These are phyloP conservation scores for Agonopterix heracliana DNA, from an alignment of 2,888 invertebrate genomes.

Conservation along the genomic window DNA sequence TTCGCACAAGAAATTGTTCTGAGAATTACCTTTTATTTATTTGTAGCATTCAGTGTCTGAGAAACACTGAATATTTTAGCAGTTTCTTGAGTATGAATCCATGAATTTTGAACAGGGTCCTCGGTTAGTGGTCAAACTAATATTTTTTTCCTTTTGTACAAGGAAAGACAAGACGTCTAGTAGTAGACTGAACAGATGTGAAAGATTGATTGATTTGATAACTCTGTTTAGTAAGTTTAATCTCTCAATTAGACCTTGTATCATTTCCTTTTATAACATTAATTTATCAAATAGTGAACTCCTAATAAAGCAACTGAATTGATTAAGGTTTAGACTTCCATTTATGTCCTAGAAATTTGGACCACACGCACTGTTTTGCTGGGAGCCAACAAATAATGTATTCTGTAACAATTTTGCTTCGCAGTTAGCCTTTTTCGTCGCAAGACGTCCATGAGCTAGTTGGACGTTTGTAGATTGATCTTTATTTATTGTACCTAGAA, in stretches of 20 bases:
- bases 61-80: constrained; percentile 53
- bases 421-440: constrained; percentile 20
- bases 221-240: not conserved
- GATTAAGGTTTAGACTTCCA: constrained; percentile 18
- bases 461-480: not conserved
- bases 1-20: constrained; percentile 51
- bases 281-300: constrained; percentile 7
- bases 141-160: too few species aligned
- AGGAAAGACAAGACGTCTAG: too few species aligned
- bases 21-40: constrained; percentile 46
- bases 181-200: too few species aligned
- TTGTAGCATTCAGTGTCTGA: constrained; percentile 40
- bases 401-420: constrained; percentile 21
- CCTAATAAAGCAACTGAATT: constrained; percentile 8
- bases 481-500: not conserved
- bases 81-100: not conserved
- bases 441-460: constrained; percentile 16
- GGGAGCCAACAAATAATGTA: constrained; percentile 7
- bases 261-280: constrained; percentile 2
- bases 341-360: constrained; percentile 32
- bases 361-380: constrained; percentile 29
- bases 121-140: not conserved
- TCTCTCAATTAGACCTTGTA: constrained; percentile 10
- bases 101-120: not conserved
- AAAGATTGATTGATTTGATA: too few species aligned